Percentiles rank a stretch among this genome's conserved stretches.
These are phyloP conservation scores for Natrix natrix DNA, from an alignment of 2,797 vertebrate genomes.

Conservation along the genomic window DNA sequence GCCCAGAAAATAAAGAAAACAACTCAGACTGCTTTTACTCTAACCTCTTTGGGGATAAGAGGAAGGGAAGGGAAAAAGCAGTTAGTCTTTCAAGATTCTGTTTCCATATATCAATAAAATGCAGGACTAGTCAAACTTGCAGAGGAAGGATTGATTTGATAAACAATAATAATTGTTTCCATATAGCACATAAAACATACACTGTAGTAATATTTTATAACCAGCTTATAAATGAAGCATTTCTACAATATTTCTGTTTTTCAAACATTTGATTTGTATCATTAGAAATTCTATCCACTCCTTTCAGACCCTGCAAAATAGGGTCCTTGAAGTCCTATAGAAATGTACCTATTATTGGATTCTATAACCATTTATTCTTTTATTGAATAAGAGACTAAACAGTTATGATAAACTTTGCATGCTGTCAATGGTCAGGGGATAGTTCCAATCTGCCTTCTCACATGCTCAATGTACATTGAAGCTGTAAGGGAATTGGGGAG, in stretches of 20 bases:
- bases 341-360: constrained; percentile 65
- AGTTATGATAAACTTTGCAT: constrained; percentile 69
- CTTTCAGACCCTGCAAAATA: constrained; percentile 56
- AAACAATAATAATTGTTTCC: background rate
- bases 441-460: constrained; percentile 65
- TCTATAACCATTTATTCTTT: constrained; percentile 72
- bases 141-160: constrained; percentile 15
- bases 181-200: constrained; percentile 31
- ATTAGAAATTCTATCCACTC: constrained; percentile 56
- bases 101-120: background rate
- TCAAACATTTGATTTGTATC: constrained; percentile 49
- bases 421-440: constrained; percentile 66
- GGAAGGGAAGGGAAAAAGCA: background rate
- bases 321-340: constrained; percentile 64
- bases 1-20: background rate
- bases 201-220: constrained; percentile 32
- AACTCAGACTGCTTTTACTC: background rate
- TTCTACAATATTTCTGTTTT: constrained; percentile 34
- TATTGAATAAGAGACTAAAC: constrained; percentile 73
- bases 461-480: constrained; percentile 68
- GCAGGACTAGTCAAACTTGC: background rate
- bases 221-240: constrained; percentile 13
- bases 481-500: constrained; percentile 45
- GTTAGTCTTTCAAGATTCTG: background rate
- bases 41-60: background rate